Percentiles rank a stretch among this genome's conserved stretches.
Evolutionary conservation across 1,140 invertebrate genomes (phyloP).

Genomic region (Apis dorsata): DNA sequence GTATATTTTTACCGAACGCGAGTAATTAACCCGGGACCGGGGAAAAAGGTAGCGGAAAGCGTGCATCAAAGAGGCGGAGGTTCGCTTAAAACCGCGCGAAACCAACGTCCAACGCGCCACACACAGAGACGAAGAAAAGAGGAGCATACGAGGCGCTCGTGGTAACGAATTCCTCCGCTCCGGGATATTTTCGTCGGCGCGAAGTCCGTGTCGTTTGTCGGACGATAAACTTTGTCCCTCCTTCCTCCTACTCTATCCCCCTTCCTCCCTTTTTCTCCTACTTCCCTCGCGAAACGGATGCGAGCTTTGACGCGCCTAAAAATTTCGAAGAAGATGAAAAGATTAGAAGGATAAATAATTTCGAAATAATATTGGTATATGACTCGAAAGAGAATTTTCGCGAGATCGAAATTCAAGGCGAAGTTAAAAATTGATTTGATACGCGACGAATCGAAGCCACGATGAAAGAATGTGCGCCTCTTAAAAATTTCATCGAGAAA

Average conservation of each 20-base stretch:
- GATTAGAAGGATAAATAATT: no score
- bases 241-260: not conserved
- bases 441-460: no score
- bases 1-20: constrained; percentile 32
- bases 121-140: not conserved
- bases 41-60: constrained; percentile 18
- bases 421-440: no score
- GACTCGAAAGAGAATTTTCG: no score
- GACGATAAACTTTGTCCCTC: constrained; percentile 44
- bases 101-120: constrained; percentile 26
- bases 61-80: constrained; percentile 40
- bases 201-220: constrained; percentile 50
- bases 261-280: not conserved
- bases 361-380: no score
- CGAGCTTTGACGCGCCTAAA: no score
- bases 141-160: not conserved
- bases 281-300: no score
- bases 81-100: constrained; percentile 35
- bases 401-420: no score
- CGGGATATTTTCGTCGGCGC: constrained; percentile 52
- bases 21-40: constrained; percentile 1
- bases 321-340: no score
- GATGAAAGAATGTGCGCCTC: no score
- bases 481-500: no score
- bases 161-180: constrained; percentile 49